Evolutionary conservation across 2,113 vertebrate genomes (phyloP), one percentile per base, ranked within the genome.

Genomic region (Hiodon tergisus): DNA sequence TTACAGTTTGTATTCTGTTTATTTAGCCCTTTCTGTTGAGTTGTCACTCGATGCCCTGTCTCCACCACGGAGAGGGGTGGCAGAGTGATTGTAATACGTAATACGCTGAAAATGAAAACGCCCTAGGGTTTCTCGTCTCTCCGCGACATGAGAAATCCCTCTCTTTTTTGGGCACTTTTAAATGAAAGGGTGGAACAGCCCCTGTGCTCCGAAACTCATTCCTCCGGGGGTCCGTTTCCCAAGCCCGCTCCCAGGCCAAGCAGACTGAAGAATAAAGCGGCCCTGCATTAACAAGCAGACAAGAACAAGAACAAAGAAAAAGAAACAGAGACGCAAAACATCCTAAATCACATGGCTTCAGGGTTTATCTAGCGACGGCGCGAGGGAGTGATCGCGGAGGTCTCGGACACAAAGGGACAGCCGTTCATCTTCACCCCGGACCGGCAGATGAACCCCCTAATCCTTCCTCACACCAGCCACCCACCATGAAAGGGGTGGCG

Each of bases 281-380:
- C n/a, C 31, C 57, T 31, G 47, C 74, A 67, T 81, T 85, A 77
- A 78, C 78, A 51, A 71, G 75, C 60, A 67, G 82, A 91, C 84
- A 87, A 73, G 69, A 67, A 81, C 78, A 47, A 10, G 82, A 78
- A 81, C 76, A 85, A 87, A 86, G 79, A 84, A 83, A 83, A 80
- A 86, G 85, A 71, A 75, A 80, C 78, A 80, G 9, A 63, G 76
- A 81, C 78, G 83, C 83, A 80, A 81, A 83, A 75, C 82, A 71
- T 17, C 67, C 81, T 81, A 85, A 86, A 90, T 91, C 85, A 91
- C 90, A 91, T 90, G 87, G 86, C 75, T 71, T 61, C 71, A 66
- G 83, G 87, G 83, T 93, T 95, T 94, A 92, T 93, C 93, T 93
- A 79, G 83, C 77, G 31, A 83, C 86, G 86, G 89, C 89, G 90